A percentile compares a stretch with the other conserved stretches of the same genome.
Evolutionary conservation across 23 tunicate genomes (phyloP).

Genomic region (Botrylloides violaceus): DNA sequence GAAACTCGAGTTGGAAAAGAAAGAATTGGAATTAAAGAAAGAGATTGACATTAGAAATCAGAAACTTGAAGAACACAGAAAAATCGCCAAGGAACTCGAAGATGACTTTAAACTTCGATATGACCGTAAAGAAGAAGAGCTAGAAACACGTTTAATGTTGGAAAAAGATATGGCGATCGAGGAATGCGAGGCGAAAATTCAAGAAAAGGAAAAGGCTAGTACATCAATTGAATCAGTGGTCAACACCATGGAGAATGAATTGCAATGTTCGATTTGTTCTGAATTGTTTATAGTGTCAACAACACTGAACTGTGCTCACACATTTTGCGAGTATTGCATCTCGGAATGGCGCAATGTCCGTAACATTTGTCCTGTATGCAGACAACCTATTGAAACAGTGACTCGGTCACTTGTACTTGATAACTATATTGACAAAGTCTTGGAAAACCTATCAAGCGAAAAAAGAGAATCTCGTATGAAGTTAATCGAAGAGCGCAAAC

Average conservation of each 20-base stretch:
- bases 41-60: conserved; percentile 10
- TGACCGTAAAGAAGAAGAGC: conserved; percentile 14
- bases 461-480: not conserved
- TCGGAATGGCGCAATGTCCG: conserved; percentile 14
- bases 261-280: conserved; percentile 28
- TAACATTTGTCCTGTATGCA: conserved; percentile 26
- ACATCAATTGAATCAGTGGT: not conserved
- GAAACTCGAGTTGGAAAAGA: conserved; percentile 9
- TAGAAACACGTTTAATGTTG: conserved; percentile 2
- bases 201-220: not conserved
- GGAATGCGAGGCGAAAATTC: conserved; percentile 10
- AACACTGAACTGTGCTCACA: conserved; percentile 32
- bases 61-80: conserved; percentile 16
- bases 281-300: conserved; percentile 27
- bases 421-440: conserved; percentile 24
- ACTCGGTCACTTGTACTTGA: conserved; percentile 32
- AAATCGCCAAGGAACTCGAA: conserved; percentile 10
- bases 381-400: not conserved
- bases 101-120: not conserved
- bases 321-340: conserved; percentile 41
- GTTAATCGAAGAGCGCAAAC: not conserved
- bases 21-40: not conserved
- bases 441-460: conserved; percentile 9
- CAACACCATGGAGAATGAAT: conserved; percentile 29
- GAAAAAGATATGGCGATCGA: conserved; percentile 23